phyloP scores from a whole-genome alignment of 1,140 invertebrate species.

The Meloidogyne hapla region DNA sequence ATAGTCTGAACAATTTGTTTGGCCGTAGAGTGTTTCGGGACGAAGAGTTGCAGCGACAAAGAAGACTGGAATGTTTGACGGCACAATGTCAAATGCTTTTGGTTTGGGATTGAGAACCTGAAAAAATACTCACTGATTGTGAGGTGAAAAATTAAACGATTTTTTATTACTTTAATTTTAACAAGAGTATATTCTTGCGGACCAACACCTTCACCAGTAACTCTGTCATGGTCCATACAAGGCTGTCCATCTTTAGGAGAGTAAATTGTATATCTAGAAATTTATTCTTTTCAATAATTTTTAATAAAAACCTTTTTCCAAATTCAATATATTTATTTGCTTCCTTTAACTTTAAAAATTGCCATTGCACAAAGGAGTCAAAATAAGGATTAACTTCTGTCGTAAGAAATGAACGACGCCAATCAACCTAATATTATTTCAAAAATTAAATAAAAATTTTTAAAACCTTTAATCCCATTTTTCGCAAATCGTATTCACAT shows the following conservation, averaged over 20 bases:
- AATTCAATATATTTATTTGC: constrained; percentile 82
- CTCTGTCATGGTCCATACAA: constrained; percentile 98
- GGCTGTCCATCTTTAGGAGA: constrained; percentile 94
- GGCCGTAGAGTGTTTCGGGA: constrained; percentile 99
- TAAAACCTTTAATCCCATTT: constrained; percentile 80
- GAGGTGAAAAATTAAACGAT: constrained; percentile 70
- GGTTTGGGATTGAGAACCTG: constrained; percentile 71
- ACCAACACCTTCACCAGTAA: constrained; percentile 90
- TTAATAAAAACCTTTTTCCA: constrained; percentile 75
- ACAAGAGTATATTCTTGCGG: constrained; percentile 97
- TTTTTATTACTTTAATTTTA: constrained; percentile 77
- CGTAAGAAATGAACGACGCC: constrained; percentile 93
- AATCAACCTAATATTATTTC: constrained; percentile 74
- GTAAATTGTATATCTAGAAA: constrained; percentile 80
- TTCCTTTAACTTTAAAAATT: constrained; percentile 84
- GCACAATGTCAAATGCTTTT: constrained; percentile 26
- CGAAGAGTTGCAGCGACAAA: constrained; percentile 94
- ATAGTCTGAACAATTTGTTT: constrained; percentile 71
- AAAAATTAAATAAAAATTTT: constrained; percentile 71
- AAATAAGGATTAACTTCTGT: constrained; percentile 96
- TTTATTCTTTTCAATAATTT: constrained; percentile 23
- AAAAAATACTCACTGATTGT: no score
- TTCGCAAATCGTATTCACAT: constrained; percentile 80
- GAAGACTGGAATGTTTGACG: constrained; percentile 70
- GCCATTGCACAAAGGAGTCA: constrained; percentile 96